Evolutionary conservation across 35 echinoderm and acorn worm genomes (phyloP).

Genomic region (Apostichopus parvimensis): DNA sequence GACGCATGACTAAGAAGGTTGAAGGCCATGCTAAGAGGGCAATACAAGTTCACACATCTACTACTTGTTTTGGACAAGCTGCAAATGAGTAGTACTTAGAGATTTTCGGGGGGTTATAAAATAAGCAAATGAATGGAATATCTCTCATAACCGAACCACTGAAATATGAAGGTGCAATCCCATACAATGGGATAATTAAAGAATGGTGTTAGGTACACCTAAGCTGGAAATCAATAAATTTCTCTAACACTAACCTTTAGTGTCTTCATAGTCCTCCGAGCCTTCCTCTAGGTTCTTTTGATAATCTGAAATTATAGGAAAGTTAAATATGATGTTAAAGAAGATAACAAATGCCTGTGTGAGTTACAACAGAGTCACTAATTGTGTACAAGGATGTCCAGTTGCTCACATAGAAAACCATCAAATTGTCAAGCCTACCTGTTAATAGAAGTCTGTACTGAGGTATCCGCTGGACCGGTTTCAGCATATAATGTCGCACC

Average conservation of each 20-base stretch:
- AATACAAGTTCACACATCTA: not conserved
- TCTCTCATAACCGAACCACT: too few species aligned
- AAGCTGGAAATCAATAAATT: not conserved
- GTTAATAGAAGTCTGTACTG: conserved; percentile 93
- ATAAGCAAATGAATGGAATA: too few species aligned
- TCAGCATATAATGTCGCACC: conserved; percentile 93
- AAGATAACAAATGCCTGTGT: not conserved
- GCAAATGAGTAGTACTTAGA: too few species aligned
- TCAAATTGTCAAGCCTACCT: conserved; percentile 41
- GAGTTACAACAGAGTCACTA: not conserved
- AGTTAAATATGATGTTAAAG: not conserved
- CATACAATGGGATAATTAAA: not conserved
- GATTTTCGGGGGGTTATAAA: too few species aligned
- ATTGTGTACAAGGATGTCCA: not conserved
- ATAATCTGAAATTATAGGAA: conserved; percentile 47
- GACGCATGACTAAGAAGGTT: not conserved
- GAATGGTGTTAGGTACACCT: not conserved
- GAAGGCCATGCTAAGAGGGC: not conserved
- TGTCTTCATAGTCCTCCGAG: conserved; percentile 45
- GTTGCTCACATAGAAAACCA: not conserved
- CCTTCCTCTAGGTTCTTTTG: conserved; percentile 52
- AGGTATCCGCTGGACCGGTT: conserved; percentile 95
- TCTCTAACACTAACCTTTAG: conserved; percentile 27
- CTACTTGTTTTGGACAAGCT: too few species aligned
- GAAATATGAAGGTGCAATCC: too few species aligned